Evolutionary conservation across 2,113 vertebrate genomes (phyloP), one percentile per base, ranked within the genome.

Genomic region (Otolemur garnettii): DNA sequence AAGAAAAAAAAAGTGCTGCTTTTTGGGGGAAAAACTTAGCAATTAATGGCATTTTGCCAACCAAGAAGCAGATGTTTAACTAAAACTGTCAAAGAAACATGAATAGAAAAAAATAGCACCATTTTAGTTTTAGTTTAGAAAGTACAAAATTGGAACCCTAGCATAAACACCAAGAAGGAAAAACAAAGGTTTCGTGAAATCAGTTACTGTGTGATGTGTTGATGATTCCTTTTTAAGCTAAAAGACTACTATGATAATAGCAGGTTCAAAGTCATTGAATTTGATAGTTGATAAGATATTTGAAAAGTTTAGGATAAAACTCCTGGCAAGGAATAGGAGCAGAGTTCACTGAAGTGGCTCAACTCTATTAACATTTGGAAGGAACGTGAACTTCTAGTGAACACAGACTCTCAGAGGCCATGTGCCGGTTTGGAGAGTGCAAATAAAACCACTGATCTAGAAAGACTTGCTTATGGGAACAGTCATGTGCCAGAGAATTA

Each of bases 1-100:
- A 97, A 81, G 13, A 86, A 80, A 88, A 50, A 45, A 50, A 92
- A 80, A 74, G 14, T n/a, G 33, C 13, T 64, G 75, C 45, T 64
- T 96, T 87, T 94, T 6, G 7, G 50, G 7, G 12, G 35, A 55
- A 72, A 66, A 90, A 90, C 30, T 93, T 72, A 95, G 94, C 24
- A 96, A 75, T 57, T 74, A 77, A 55, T 95, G 93, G 87, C 77
- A 83, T 3, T 83, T 96, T 85, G 91, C 95, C 96, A 96, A 72
- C 13, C 6, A 66, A 87, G 80, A 97, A 94, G 33, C 95, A 97
- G 94, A 96, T 97, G 95, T 96, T 97, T 97, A 94, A 96, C 77
- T 96, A 42, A 96, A 97, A 93, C 80, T 95, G 87, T 94, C 90
- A 97, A 93, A 5, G 10, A 93, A 93, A 94, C 77, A 94, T 92